Evolutionary conservation across 2,888 invertebrate genomes (phyloP), one percentile per base, ranked within the genome.

Genomic region (Coenonympha arcania): DNA sequence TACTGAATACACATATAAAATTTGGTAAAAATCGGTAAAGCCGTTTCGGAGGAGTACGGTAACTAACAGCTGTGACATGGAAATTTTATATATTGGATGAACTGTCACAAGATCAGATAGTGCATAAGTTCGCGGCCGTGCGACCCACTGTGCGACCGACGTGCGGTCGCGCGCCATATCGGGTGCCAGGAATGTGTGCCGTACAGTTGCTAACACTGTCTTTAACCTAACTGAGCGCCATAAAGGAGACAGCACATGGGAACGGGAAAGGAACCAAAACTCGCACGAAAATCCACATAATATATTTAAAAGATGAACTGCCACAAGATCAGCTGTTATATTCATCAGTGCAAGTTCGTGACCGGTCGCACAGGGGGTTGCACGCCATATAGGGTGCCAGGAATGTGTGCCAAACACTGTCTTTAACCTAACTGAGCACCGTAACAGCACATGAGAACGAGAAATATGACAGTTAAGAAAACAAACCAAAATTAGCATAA

Each of bases 371-470:
- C 68, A n/a, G n/a, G n/a, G n/a, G n/a, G n/a, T n/a, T 64, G 73
- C 71, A 69, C 62, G 66, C 85, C 85, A 78, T 85, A 85, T 85
- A 70, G 64, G 79, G 83, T 64, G 61, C 57, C 64, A 63, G 69
- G 80, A 76, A 84, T 85, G 80, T 83, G 65, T 82, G 80, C 77
- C 82, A 75, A 76, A 73, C 57, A 69, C 72, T 62, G 71, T 49
- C 58, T 55, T 48, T 48, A 44, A 54, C 50, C 50, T 54, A n/a
- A n/a, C n/a, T n/a, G n/a, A 52, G 50, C 47, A 8, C 11, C 37
- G 1, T 48, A 24, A 37, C n/a, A n/a, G n/a, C n/a, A n/a, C n/a
- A n/a, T n/a, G n/a, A n/a, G n/a, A n/a, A n/a, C n/a, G n/a, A n/a
- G n/a, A n/a, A n/a, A n/a, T n/a, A n/a, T n/a, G n/a, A n/a, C n/a